Evolutionary conservation across 2,797 vertebrate species (phyloP).

Genomic region (Balearica regulorum): DNA sequence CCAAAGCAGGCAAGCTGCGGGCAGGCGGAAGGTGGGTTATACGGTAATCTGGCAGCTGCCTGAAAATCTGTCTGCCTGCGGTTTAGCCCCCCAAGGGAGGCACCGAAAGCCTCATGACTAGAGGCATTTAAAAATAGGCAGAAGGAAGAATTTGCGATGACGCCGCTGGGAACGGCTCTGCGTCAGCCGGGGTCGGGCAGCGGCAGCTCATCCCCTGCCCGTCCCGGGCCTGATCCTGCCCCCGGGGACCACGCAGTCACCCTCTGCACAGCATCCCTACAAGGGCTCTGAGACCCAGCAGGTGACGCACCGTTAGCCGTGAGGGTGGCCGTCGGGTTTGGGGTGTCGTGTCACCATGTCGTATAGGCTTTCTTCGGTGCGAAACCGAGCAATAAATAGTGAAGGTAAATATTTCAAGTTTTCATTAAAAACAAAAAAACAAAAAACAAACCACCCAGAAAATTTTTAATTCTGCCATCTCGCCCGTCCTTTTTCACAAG

Average conservation of each 20-base stretch:
- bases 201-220: not conserved
- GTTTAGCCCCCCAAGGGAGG: not conserved
- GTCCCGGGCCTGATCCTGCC: accelerated
- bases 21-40: not conserved
- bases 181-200: not conserved
- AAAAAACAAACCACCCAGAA: not conserved
- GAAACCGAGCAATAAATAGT: accelerated
- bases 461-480: not conserved
- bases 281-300: not conserved
- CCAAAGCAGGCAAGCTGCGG: not conserved
- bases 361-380: accelerated
- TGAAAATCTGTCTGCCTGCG: not conserved
- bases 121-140: slow-evolving; percentile 35
- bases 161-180: not conserved
- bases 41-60: not conserved
- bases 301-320: accelerated
- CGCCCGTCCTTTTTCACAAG: not conserved
- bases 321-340: not conserved
- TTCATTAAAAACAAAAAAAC: not conserved
- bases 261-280: accelerated
- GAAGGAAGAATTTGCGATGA: not conserved
- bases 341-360: accelerated
- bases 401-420: not conserved
- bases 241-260: not conserved
- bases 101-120: not conserved